phyloP scores from a whole-genome alignment of 2,888 invertebrate species.

The Stenoptilia bipunctidactyla region DNA sequence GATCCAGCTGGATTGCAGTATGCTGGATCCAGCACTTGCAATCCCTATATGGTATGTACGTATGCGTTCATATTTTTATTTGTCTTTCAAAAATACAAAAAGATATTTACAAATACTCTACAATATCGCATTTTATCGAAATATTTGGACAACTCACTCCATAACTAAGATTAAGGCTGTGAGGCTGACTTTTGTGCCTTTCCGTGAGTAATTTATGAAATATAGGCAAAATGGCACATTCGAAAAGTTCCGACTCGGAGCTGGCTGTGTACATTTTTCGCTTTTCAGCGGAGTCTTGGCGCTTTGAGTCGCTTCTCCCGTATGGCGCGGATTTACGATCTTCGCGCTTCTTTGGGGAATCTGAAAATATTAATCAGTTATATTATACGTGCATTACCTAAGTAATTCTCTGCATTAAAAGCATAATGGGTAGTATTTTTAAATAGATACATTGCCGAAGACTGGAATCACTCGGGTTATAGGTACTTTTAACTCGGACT shows the following conservation, averaged over 20 bases:
- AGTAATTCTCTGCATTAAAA: too few species aligned
- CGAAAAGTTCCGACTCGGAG: slow-evolving; percentile 86
- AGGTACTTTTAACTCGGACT: too few species aligned
- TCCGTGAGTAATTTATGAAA: slow-evolving; percentile 92
- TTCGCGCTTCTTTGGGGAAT: slow-evolving; percentile 47
- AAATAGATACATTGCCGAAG: too few species aligned
- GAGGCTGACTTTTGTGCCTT: slow-evolving; percentile 78
- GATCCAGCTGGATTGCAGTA: too few species aligned
- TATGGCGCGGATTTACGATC: slow-evolving; percentile 67
- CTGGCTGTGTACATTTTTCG: slow-evolving; percentile 81
- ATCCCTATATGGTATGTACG: too few species aligned
- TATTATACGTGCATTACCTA: too few species aligned
- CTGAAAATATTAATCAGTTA: too few species aligned
- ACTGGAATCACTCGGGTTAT: too few species aligned
- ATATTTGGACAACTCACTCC: slow-evolving; percentile 94
- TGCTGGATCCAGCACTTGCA: too few species aligned
- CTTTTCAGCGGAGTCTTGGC: slow-evolving; percentile 46
- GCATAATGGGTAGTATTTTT: too few species aligned
- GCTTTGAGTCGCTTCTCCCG: slow-evolving; percentile 50
- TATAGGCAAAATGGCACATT: slow-evolving; percentile 89
- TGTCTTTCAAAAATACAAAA: too few species aligned
- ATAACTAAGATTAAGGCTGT: slow-evolving; percentile 77
- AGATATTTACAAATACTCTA: slow-evolving; percentile 84
- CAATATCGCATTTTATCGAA: slow-evolving; percentile 95
- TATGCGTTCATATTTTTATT: too few species aligned